phyloP scores from a whole-genome alignment of 2,888 invertebrate genomes.

The Merodon equestris region DNA sequence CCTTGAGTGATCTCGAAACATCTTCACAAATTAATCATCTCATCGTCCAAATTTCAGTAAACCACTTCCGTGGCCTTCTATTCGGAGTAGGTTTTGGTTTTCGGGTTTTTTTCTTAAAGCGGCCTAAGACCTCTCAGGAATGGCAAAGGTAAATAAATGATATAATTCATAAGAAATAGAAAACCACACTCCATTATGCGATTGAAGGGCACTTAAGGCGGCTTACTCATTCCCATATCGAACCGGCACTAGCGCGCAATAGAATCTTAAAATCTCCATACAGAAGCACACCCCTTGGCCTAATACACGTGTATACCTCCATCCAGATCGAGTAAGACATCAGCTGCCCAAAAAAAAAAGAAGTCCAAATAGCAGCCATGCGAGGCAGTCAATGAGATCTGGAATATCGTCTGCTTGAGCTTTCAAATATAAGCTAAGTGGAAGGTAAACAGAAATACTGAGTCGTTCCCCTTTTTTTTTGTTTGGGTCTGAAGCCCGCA shows the following conservation, averaged over 20 bases:
- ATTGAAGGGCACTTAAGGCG: too few relatives aligned
- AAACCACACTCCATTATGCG: too few relatives aligned
- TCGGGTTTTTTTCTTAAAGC: too few relatives aligned
- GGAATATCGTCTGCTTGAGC: slow-evolving; percentile 45
- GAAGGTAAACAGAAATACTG: slow-evolving; percentile 44
- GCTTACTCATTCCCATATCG: slow-evolving; percentile 35
- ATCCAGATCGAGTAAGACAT: slow-evolving; percentile 40
- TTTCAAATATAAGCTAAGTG: slow-evolving; percentile 56
- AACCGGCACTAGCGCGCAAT: slow-evolving; percentile 1
- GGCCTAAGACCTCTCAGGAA: too few relatives aligned
- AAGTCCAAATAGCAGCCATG: slow-evolving; percentile 28
- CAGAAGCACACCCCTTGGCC: slow-evolving; percentile 47
- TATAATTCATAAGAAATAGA: too few relatives aligned
- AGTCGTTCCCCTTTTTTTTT: slow-evolving; percentile 8
- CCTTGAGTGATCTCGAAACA: too few relatives aligned
- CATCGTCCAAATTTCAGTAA: too few relatives aligned
- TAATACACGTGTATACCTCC: slow-evolving; percentile 30
- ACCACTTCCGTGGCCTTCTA: too few relatives aligned
- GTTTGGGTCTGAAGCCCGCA: too few relatives aligned
- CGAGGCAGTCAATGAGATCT: slow-evolving; percentile 44
- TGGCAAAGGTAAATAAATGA: too few relatives aligned
- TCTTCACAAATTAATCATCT: too few relatives aligned
- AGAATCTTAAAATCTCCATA: slow-evolving; percentile 36
- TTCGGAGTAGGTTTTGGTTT: too few relatives aligned
- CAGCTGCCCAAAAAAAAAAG: slow-evolving; percentile 41